Evolutionary conservation across 1,140 invertebrate species (phyloP), one percentile per base, ranked within the genome.

Genomic region (Heterodera schachtii): DNA sequence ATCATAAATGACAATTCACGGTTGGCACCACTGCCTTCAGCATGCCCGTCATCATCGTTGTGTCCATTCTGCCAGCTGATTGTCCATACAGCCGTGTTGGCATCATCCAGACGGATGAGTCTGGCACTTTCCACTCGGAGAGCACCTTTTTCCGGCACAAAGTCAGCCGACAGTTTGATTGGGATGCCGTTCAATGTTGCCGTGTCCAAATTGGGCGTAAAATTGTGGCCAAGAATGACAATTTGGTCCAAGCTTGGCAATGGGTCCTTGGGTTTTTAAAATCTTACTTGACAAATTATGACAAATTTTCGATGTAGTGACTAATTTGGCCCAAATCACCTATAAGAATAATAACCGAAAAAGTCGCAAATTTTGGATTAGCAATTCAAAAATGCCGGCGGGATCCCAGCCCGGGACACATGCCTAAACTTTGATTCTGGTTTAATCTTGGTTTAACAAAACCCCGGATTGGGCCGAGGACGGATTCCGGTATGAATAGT

Each of bases 211-310:
- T 82, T 43, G 8, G 82, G 82, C 21, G 16, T 41, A 60, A 46
- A 83, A 44, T 60, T 60, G 47, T 84, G 78, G 16, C 82, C 82
- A 64, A 83, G 66, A 19, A 83, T 71, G 52, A 83, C 82, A 74
- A 83, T 83, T 46, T 78, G 76, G 31, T 84, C 52, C 47, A 83
- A 52, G 16, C 49, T 60, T 2, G 82, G 82, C 21, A 84, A 31
- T 13, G 46, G 66, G 3, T 71, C 78, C 73, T 79, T 79, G n/a
- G 79, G 47, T 64, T 64, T 2, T 64, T 64, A 19, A 52, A 69
- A 69, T 31, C 3, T 69, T 43, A 19, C 8, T 16, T 6, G 67
- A 8, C 49, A 52, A 6, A 6, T 8, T 2, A 8, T 19, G 8
- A 69, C n/a, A 43, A 69, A 19, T 7, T 31, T 69, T 69, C 1